A percentile compares a stretch with the other conserved stretches of the same genome.
These are phyloP conservation scores for Philotrypesis tridentata DNA, from an alignment of 1,140 invertebrate species.

Conservation along the genomic window DNA sequence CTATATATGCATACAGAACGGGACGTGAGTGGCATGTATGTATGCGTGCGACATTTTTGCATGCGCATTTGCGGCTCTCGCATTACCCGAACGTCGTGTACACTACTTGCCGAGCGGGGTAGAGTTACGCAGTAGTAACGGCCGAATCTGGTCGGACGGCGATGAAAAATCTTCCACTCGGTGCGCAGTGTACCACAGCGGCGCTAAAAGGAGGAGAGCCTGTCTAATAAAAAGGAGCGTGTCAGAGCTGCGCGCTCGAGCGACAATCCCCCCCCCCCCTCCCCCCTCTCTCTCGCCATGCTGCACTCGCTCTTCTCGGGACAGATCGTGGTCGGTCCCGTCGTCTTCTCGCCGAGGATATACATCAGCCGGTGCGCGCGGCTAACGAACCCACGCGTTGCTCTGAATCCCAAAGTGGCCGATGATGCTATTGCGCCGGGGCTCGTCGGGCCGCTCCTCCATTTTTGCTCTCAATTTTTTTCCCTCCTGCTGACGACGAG, in stretches of 20 bases:
- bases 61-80: too few species aligned
- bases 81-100: too few species aligned
- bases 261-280: background rate
- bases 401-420: conserved; percentile 60
- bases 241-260: background rate
- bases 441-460: too few species aligned
- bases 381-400: conserved; percentile 63
- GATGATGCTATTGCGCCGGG: too few species aligned
- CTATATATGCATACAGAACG: background rate
- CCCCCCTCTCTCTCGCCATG: too few species aligned
- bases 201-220: background rate
- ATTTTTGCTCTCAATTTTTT: background rate
- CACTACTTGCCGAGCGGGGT: too few species aligned
- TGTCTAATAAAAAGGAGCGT: conserved; percentile 14
- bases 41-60: background rate
- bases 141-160: background rate
- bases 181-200: too few species aligned
- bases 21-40: too few species aligned
- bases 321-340: background rate
- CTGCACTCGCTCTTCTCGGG: background rate
- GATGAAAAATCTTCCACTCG: too few species aligned
- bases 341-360: conserved; percentile 4
- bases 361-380: conserved; percentile 10
- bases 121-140: too few species aligned
- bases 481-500: background rate